phyloP scores from a whole-genome alignment of 2,113 vertebrate species.

The Embiotoca jacksoni region DNA sequence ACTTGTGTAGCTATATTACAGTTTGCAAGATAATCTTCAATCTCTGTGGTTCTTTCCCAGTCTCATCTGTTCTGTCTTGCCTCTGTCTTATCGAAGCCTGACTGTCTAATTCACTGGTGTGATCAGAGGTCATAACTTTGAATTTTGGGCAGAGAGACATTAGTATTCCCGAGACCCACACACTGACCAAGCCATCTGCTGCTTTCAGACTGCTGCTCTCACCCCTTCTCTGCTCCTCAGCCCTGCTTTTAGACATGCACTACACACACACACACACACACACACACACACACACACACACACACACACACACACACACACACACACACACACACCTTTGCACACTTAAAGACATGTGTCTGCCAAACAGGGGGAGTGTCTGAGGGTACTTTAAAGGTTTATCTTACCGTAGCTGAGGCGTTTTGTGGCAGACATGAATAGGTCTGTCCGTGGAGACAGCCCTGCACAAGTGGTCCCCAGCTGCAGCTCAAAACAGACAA shows the following conservation, averaged over 20 bases:
- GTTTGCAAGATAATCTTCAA: constrained; percentile 1
- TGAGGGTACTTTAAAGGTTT: constrained; percentile 67
- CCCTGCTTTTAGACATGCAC: constrained; percentile 12
- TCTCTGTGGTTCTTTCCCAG: constrained; percentile 4
- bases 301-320: constrained; percentile 3
- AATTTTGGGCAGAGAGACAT: constrained; percentile 61
- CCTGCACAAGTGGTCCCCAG: constrained; percentile 44
- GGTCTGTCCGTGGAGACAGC: constrained; percentile 47
- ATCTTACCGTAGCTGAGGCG: constrained; percentile 50
- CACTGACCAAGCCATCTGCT: constrained; percentile 70
- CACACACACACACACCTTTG: neutral
- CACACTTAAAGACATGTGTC: constrained; percentile 36
- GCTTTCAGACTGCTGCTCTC: constrained; percentile 30
- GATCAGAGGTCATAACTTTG: constrained; percentile 57
- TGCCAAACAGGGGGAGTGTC: constrained; percentile 54
- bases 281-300: neutral
- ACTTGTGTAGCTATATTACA: constrained; percentile 1
- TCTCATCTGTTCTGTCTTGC: constrained; percentile 9
- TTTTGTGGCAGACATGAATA: constrained; percentile 56
- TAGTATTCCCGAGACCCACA: constrained; percentile 60
- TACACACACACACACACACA: neutral
- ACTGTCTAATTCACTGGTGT: constrained; percentile 48
- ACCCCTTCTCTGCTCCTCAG: constrained; percentile 37
- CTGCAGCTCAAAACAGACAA: constrained; percentile 60
- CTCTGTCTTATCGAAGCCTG: constrained; percentile 16